These are phyloP conservation scores for Lepidocolaptes lacrymiger DNA, from an alignment of 2,797 vertebrate genomes.

Conservation along the genomic window DNA sequence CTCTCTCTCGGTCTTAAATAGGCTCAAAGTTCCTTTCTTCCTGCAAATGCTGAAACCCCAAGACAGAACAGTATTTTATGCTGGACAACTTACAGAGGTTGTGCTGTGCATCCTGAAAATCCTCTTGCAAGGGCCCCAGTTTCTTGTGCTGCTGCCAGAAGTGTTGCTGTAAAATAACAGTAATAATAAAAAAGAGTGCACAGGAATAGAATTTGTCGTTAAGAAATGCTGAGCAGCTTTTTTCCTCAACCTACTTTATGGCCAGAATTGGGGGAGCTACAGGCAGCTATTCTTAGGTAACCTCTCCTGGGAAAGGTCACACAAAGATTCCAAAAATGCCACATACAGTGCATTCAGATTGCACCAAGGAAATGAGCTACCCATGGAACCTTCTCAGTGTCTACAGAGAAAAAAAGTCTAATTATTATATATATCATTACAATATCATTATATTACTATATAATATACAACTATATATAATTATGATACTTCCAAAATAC, in stretches of 20 bases:
- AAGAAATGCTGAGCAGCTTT: not conserved
- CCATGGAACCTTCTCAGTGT: not conserved
- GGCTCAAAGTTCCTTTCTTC: not conserved
- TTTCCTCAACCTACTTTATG: not conserved
- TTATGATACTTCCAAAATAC: not conserved
- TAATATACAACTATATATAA: not conserved
- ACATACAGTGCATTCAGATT: not conserved
- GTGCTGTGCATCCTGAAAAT: not conserved
- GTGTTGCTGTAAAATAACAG: not conserved
- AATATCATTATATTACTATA: too few relatives aligned
- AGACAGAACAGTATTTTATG: not conserved
- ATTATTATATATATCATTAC: not conserved
- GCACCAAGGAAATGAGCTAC: not conserved
- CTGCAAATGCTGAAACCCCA: not conserved
- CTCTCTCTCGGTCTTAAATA: not conserved
- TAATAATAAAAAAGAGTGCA: not conserved
- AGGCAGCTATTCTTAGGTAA: not conserved
- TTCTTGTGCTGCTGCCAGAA: not conserved
- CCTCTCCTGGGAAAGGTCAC: not conserved
- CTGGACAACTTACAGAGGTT: not conserved
- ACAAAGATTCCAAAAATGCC: constrained; percentile 1
- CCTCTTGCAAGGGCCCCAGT: not conserved
- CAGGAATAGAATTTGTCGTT: not conserved
- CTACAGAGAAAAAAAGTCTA: not conserved
- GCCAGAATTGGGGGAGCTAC: not conserved